Conservation (phyloP, 2,888 invertebrate genomes). For the Troglohyphantes excavatus region DNA sequence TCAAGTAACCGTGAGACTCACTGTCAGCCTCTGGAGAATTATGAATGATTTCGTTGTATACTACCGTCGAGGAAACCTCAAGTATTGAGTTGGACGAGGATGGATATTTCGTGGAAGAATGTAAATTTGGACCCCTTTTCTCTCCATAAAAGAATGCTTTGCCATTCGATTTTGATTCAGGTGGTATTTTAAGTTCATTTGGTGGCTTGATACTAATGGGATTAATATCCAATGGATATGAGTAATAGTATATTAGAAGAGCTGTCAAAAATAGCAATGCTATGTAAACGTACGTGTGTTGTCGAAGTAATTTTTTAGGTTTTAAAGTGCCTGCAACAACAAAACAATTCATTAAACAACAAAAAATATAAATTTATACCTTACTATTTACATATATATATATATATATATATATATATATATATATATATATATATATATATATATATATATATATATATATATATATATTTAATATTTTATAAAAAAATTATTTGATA, state of each 20-base stretch:
- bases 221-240: conserved; percentile 27
- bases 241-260: conserved; percentile 40
- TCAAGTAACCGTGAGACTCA: not conserved
- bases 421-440: too few relatives aligned
- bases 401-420: too few relatives aligned
- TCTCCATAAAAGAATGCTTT: not conserved
- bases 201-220: not conserved
- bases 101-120: not conserved
- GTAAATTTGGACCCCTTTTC: not conserved
- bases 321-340: conserved; percentile 40
- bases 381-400: too few relatives aligned
- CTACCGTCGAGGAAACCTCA: not conserved
- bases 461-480: too few relatives aligned
- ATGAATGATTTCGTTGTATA: not conserved
- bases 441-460: too few relatives aligned
- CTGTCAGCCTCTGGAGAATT: not conserved
- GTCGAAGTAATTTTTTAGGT: conserved; percentile 23
- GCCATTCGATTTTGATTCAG: not conserved
- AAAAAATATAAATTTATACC: too few relatives aligned
- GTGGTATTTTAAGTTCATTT: not conserved
- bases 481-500: too few relatives aligned
- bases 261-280: conserved; percentile 9
- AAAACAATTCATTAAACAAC: too few relatives aligned
- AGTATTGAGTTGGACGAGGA: not conserved
- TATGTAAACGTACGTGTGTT: conserved; percentile 32